Conservation (phyloP, 1,140 invertebrate species). For the Sminthurides bifidus region DNA sequence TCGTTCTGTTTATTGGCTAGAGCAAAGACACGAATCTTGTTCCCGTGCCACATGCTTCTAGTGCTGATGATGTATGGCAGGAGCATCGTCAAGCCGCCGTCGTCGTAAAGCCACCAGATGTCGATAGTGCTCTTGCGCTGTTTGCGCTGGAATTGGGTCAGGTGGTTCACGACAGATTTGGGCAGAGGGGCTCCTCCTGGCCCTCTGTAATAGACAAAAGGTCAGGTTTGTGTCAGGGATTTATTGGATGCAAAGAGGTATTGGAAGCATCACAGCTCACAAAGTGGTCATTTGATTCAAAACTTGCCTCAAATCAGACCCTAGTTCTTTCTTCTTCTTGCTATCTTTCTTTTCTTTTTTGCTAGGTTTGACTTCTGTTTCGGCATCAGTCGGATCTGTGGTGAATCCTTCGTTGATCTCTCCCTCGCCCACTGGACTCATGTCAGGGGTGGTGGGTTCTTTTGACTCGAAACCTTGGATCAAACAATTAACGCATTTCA, state of each 20-base stretch:
- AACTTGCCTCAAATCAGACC: conserved; percentile 16
- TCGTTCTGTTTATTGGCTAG: conserved; percentile 44
- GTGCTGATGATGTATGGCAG: conserved; percentile 47
- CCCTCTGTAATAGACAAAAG: conserved; percentile 22
- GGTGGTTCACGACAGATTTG: conserved; percentile 33
- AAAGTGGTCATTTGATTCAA: background rate
- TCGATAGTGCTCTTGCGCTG: conserved; percentile 49
- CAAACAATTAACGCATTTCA: background rate
- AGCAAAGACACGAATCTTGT: conserved; percentile 48
- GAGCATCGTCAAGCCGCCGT: conserved; percentile 41
- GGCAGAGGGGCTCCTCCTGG: conserved; percentile 30
- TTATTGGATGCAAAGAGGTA: background rate
- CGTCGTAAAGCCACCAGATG: conserved; percentile 42
- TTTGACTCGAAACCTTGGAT: background rate
- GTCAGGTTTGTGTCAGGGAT: background rate
- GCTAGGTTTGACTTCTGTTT: background rate
- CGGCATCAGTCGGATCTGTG: conserved; percentile 20
- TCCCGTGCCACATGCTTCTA: conserved; percentile 40
- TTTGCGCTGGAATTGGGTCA: conserved; percentile 51
- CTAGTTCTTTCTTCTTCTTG: conserved; percentile 21
- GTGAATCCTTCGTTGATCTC: conserved; percentile 9
- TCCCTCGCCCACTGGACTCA: background rate
- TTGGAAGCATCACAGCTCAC: no score
- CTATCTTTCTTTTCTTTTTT: conserved; percentile 6
- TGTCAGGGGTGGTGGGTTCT: no score